Conservation (phyloP, 2,888 invertebrate species). For the Chrysolina oricalcia region DNA sequence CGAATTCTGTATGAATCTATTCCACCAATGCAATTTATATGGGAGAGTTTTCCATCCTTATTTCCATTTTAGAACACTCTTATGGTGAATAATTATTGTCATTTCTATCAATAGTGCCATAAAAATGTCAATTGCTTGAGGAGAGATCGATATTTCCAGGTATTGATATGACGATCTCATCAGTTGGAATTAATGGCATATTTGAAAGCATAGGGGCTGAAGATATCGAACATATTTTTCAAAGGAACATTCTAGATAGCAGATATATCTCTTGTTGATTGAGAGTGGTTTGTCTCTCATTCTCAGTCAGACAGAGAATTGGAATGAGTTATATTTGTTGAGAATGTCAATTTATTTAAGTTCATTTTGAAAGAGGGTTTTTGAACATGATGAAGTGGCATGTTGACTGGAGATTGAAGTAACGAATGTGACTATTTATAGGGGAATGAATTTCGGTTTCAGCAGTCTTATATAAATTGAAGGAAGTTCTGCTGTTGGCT, state of each 20-base stretch:
- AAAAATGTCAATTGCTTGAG: neutral
- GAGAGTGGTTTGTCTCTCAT: slow-evolving; percentile 34
- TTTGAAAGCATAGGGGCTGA: neutral
- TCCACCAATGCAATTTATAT: no score
- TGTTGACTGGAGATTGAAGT: neutral
- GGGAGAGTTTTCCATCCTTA: no score
- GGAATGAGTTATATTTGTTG: slow-evolving; percentile 46
- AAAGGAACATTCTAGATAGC: neutral
- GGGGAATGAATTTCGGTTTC: neutral
- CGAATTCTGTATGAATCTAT: no score
- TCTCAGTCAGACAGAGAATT: slow-evolving; percentile 40
- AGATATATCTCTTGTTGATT: neutral
- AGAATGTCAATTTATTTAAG: slow-evolving; percentile 38
- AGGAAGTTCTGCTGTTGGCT: no score
- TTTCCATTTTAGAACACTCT: no score
- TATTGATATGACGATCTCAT: neutral
- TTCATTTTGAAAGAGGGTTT: neutral
- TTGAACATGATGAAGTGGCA: neutral
- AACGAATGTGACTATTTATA: neutral
- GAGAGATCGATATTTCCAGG: neutral
- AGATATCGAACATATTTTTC: neutral
- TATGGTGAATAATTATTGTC: no score
- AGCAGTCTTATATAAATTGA: no score
- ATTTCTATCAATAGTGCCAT: neutral
- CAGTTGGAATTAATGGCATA: neutral